Base-by-base conservation (phyloP, 2,113 vertebrate genomes). In the Melanerpes formicivorus region DNA sequence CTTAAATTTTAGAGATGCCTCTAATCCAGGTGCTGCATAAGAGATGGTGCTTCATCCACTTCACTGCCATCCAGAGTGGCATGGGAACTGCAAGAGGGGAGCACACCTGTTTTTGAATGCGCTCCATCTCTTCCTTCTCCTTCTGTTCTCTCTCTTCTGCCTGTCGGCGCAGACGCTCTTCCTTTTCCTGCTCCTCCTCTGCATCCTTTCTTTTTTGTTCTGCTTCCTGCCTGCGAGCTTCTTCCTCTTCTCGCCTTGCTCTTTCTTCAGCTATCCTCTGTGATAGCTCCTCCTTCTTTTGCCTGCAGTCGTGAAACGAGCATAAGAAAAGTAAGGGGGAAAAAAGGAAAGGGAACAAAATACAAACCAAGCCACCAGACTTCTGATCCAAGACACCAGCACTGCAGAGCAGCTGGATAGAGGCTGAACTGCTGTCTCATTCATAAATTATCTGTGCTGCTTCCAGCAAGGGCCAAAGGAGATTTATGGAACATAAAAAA, bases 191-290 rank as follows among this genome's bases (percentile, higher is more conserved):
- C 29, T 95, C 98, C 63, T 98, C 98, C 95, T 98, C 98, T 78
- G 97, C 97, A 75, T 98, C 97, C 72, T 72, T 98, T 63, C 17
- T 91, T 14, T 63, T 98, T 37, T 72, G 97, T 74, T 98, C 98
- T 1, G 98, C 98, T 5, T 98, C 98, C 83, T 98, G 98, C 21
- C 95, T 97, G 55, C 97, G 98, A 44, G 97, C 94, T 79, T 98
- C 99, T 87, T 99, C 99, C 65, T 99, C 98, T 77, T 99, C 98
- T 59, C 98, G 94, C n/a, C 97, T 98, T 9, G 96, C 97, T 90
- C 98, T 94, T 94, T 99, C 98, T 88, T 98, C 98, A 2, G 98
- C 98, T 94, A 98, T 98, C 97, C 95, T 98, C 94, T 98, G 98
- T 10, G 98, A 97, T 87, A 99, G 82, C 90, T 99, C 98, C 89